These are phyloP conservation scores for Hesperia comma DNA, from an alignment of 2,888 invertebrate genomes.

Conservation along the genomic window DNA sequence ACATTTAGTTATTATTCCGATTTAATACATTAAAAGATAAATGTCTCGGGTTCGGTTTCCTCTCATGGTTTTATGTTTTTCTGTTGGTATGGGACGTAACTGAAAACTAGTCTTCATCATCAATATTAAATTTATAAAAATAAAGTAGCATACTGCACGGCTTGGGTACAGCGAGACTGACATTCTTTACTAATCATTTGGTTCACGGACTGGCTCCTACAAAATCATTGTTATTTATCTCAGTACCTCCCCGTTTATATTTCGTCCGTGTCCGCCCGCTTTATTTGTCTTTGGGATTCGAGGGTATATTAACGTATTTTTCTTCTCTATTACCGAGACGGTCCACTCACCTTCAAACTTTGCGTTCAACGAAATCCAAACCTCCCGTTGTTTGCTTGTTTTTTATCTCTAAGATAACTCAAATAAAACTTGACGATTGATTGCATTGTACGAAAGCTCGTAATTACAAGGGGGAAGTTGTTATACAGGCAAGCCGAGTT, in stretches of 20 bases:
- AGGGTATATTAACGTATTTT: slow-evolving; percentile 84
- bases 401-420: slow-evolving; percentile 76
- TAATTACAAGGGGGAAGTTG: slow-evolving; percentile 61
- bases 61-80: too few relatives aligned
- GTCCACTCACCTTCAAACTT: slow-evolving; percentile 80
- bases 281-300: slow-evolving; percentile 82
- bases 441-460: slow-evolving; percentile 71
- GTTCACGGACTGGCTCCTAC: slow-evolving; percentile 51
- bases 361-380: slow-evolving; percentile 69
- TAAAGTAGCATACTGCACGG: not conserved
- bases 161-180: not conserved
- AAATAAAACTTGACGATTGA: slow-evolving; percentile 83
- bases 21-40: too few relatives aligned
- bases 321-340: slow-evolving; percentile 82
- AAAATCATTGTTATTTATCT: slow-evolving; percentile 81
- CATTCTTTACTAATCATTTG: not conserved
- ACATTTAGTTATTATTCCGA: too few relatives aligned
- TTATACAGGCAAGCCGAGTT: slow-evolving; percentile 60
- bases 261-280: slow-evolving; percentile 77
- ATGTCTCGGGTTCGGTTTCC: too few relatives aligned
- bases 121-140: too few relatives aligned
- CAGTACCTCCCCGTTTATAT: slow-evolving; percentile 76
- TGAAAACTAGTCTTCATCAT: too few relatives aligned
- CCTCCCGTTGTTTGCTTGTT: slow-evolving; percentile 73
- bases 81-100: too few relatives aligned